Percentiles rank a stretch among this genome's conserved stretches.
These are phyloP conservation scores for Eunapius fragilis DNA, from an alignment of 37 sponge, comb jelly and placozoan species.

Conservation along the genomic window DNA sequence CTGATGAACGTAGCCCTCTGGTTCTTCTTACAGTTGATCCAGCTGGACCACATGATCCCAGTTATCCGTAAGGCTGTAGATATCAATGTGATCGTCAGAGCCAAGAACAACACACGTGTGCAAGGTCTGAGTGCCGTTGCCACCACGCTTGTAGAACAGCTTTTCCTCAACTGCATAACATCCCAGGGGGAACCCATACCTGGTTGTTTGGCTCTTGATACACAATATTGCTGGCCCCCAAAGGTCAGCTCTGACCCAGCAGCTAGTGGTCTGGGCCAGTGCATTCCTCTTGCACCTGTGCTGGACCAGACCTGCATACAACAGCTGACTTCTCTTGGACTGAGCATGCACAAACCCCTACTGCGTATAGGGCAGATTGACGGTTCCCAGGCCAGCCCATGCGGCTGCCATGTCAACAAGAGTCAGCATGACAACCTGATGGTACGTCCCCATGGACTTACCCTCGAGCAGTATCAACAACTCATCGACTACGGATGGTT, in stretches of 20 bases:
- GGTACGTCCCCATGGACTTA: conserved; percentile 64
- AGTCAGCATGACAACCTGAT: conserved; percentile 73
- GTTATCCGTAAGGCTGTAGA: neutral
- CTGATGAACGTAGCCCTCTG: conserved; percentile 58
- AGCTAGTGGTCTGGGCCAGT: conserved; percentile 6
- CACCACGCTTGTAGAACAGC: neutral
- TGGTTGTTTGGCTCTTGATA: neutral
- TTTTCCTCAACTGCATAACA: neutral
- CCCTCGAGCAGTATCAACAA: conserved; percentile 76
- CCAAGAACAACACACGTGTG: neutral
- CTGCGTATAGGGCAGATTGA: conserved; percentile 68
- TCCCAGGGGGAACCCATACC: neutral
- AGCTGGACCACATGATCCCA: neutral
- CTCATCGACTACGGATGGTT: conserved; percentile 90
- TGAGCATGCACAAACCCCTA: conserved; percentile 31
- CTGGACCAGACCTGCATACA: conserved; percentile 3
- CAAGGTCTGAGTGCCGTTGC: neutral
- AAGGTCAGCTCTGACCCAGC: neutral
- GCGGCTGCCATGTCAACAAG: conserved; percentile 81
- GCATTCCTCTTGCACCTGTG: conserved; percentile 42
- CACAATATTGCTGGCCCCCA: neutral
- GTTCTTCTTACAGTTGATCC: conserved; percentile 29
- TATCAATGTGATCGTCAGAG: neutral
- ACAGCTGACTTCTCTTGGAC: conserved; percentile 52
- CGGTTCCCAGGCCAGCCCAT: conserved; percentile 65